Base-by-base conservation (phyloP, 2,113 vertebrate species). In the Siphamia tubifer region DNA sequence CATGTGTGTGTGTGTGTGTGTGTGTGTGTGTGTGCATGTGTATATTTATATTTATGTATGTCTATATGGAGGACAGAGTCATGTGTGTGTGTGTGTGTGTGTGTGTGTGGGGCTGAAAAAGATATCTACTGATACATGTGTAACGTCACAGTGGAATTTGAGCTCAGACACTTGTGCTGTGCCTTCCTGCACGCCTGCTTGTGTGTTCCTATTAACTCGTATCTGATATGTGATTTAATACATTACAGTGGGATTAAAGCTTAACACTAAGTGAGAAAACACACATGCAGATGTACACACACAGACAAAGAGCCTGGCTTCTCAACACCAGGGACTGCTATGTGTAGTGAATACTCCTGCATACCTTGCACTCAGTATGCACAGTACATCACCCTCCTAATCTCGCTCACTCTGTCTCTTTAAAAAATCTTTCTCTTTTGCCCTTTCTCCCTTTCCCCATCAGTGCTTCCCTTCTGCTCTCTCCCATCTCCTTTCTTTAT, bases 301-400 rank as follows among this genome's bases (percentile, higher is more conserved):
- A 51, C 5, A 47, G 9, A 68, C 27, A 52, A 51, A 75, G 30
- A 67, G 71, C 31, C 55, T 60, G 40, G 53, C 51, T 64, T 68
- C 51, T 70, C 39, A 65, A 67, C 74, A 73, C 67, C 48, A 64
- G 54, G 40, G 55, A 48, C 31, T 48, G 40, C 55, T 67, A 15
- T 77, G 60, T 75, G 39, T 44, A 43, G 36, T 69, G 66, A 77
- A 63, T 68, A 64, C 51, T 76, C 74, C 68, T 84, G 66, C 61
- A 79, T 82, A 78, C 62, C 69, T 68, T 28, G 32, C 55, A 72
- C 71, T 85, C 82, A 61, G 76, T 85, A 74, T 88, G 76, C 79
- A 83, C 34, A 52, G 36, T 65, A 64, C 79, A 79, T 79, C 74
- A 42, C 64, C 49, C 42, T 60, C 25, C 55, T 74, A 77, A 84